phyloP scores from a whole-genome alignment of 2,113 vertebrate genomes.

The Myiozetetes cayanensis region DNA sequence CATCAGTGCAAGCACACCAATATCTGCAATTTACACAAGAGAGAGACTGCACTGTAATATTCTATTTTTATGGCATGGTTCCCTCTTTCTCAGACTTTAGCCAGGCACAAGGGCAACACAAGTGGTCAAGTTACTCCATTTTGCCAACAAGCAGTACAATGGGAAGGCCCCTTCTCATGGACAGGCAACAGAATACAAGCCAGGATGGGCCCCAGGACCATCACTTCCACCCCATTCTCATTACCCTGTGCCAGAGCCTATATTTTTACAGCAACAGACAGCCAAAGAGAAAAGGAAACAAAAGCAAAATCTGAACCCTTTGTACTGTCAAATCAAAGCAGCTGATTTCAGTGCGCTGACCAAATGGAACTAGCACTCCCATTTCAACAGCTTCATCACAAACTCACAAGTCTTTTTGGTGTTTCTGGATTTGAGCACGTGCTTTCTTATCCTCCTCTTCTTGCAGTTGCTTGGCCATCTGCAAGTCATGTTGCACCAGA shows the following conservation, averaged over 20 bases:
- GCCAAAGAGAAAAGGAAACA: neutral
- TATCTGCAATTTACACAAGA: neutral
- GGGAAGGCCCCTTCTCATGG: neutral
- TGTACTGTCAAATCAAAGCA: neutral
- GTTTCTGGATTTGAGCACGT: constrained; percentile 80
- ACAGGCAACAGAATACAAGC: neutral
- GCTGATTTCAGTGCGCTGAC: neutral
- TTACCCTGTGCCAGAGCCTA: neutral
- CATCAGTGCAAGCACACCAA: neutral
- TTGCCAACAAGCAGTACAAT: neutral
- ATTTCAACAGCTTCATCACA: neutral
- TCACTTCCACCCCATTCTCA: neutral
- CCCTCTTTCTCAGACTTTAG: neutral
- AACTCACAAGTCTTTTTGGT: constrained; percentile 84
- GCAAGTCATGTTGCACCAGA: constrained; percentile 90
- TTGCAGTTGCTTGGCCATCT: constrained; percentile 92
- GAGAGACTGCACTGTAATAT: neutral
- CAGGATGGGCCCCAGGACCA: neutral
- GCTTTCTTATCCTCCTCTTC: constrained; percentile 91
- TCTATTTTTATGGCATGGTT: neutral
- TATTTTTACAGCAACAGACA: neutral
- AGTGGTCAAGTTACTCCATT: neutral
- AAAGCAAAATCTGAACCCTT: neutral
- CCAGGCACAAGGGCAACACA: neutral
- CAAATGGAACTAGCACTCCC: neutral